Percentiles rank a stretch among this genome's conserved stretches.
Conservation (phyloP, 1,140 invertebrate genomes). For the Elymnias hypermnestra region DNA sequence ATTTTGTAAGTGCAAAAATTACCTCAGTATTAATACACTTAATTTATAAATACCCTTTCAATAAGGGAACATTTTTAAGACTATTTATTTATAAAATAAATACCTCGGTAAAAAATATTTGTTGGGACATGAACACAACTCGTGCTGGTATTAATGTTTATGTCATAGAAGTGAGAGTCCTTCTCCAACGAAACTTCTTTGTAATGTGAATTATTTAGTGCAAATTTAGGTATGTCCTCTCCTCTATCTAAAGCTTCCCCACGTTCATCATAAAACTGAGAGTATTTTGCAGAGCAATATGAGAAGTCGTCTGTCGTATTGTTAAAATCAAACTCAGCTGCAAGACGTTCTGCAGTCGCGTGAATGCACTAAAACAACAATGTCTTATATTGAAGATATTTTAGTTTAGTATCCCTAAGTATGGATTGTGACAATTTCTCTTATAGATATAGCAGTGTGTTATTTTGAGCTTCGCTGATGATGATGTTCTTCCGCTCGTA, state of each 20-base stretch:
- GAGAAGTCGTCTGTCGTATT: constrained; percentile 62
- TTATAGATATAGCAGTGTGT: too few species aligned
- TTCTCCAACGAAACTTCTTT: constrained; percentile 78
- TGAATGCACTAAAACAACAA: constrained; percentile 79
- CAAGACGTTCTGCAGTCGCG: constrained; percentile 79
- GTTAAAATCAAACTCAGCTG: constrained; percentile 77
- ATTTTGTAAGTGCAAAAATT: too few species aligned
- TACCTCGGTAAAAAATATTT: constrained; percentile 92
- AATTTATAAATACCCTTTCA: too few species aligned
- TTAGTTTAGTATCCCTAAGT: too few species aligned
- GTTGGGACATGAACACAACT: constrained; percentile 96
- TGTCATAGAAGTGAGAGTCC: constrained; percentile 90
- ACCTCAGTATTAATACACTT: too few species aligned
- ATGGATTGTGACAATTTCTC: too few species aligned
- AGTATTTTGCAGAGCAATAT: constrained; percentile 86
- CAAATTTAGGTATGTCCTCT: constrained; percentile 38
- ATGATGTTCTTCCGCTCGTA: too few species aligned
- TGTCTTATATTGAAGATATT: background rate
- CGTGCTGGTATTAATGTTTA: constrained; percentile 87
- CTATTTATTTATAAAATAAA: too few species aligned
- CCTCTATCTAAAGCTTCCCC: constrained; percentile 19
- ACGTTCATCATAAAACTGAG: constrained; percentile 59
- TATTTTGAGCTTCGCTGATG: too few species aligned
- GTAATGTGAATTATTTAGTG: constrained; percentile 66
- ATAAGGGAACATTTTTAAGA: too few species aligned